Percentiles rank a stretch among this genome's conserved stretches.
Conservation (phyloP, 2,888 invertebrate genomes). For the Cheilosia impressa region DNA sequence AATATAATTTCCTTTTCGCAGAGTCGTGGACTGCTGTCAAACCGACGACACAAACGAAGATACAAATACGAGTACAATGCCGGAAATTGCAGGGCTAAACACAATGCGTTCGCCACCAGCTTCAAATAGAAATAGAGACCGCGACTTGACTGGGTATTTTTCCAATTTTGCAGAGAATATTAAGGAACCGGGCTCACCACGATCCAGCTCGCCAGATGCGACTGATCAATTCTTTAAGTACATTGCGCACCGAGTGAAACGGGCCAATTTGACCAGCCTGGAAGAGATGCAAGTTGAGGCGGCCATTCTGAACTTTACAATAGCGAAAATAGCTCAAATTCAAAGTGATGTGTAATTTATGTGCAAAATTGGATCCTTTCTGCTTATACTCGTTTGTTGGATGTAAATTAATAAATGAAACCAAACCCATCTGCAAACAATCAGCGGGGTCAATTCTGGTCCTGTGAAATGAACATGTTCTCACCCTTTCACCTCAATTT, state of each 20-base stretch:
- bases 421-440: no score
- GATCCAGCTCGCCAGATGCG: not conserved
- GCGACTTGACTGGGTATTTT: not conserved
- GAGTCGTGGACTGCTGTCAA: not conserved
- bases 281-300: constrained; percentile 15
- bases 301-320: constrained; percentile 18
- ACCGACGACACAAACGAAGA: not conserved
- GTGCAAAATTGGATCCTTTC: no score
- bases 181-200: not conserved
- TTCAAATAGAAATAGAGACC: not conserved
- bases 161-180: not conserved
- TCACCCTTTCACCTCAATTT: no score
- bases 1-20: not conserved
- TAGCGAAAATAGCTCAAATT: not conserved
- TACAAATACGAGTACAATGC: not conserved
- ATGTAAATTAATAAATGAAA: no score
- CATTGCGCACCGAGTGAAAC: not conserved
- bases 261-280: not conserved
- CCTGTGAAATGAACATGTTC: no score
- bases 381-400: no score
- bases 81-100: not conserved
- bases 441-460: no score
- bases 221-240: constrained; percentile 2
- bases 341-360: not conserved
- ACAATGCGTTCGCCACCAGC: not conserved